These are phyloP conservation scores for Lordiphosa mommai DNA, from an alignment of 1,140 invertebrate species.

Conservation along the genomic window DNA sequence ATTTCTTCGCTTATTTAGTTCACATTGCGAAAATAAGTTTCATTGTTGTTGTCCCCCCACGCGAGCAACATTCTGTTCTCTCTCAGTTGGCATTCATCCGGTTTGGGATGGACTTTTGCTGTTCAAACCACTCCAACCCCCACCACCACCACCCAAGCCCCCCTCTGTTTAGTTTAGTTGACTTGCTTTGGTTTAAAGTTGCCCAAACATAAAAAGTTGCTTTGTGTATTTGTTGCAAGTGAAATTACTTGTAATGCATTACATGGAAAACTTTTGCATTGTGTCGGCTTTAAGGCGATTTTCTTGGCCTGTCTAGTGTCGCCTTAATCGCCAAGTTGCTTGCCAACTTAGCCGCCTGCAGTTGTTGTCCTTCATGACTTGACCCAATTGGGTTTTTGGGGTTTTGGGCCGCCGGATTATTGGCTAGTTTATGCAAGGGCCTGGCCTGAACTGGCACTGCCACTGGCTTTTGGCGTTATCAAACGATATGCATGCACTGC, in stretches of 20 bases:
- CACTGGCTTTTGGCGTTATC: constrained; percentile 50
- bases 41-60: neutral
- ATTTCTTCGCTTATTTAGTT: constrained; percentile 34
- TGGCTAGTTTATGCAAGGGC: constrained; percentile 62
- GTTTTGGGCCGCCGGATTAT: constrained; percentile 50
- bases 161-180: constrained; percentile 21
- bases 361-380: constrained; percentile 7
- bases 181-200: constrained; percentile 55
- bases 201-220: constrained; percentile 21
- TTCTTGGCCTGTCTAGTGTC: constrained; percentile 23
- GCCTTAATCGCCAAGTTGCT: constrained; percentile 40
- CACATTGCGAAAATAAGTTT: constrained; percentile 6
- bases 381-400: constrained; percentile 11
- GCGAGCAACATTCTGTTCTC: neutral
- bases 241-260: constrained; percentile 77
- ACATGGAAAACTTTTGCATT: constrained; percentile 61
- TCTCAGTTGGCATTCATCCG: constrained; percentile 8
- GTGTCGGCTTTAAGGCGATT: constrained; percentile 44
- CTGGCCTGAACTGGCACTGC: constrained; percentile 11
- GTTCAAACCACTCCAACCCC: neutral
- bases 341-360: constrained; percentile 10
- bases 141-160: constrained; percentile 3
- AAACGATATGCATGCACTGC: constrained; percentile 46
- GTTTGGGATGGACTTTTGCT: neutral
- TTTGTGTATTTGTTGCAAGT: constrained; percentile 47